phyloP scores from a whole-genome alignment of 2,888 invertebrate genomes.

The Neocrepidodera transversa region DNA sequence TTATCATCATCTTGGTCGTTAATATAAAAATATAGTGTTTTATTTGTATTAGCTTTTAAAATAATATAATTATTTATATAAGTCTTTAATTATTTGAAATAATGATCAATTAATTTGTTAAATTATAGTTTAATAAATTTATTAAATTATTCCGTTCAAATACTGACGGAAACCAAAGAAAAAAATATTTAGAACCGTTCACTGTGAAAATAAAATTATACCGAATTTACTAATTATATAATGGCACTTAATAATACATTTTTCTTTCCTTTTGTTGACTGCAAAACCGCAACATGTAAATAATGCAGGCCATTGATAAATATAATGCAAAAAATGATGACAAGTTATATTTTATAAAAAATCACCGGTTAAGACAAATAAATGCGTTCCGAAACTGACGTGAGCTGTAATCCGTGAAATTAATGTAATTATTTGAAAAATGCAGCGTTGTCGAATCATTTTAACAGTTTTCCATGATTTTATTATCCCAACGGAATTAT shows the following conservation, averaged over 20 bases:
- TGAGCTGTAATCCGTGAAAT: conserved; percentile 34
- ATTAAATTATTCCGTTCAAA: background rate
- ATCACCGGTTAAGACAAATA: conserved; percentile 37
- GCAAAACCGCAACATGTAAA: conserved; percentile 35
- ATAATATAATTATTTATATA: too few species aligned
- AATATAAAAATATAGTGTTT: too few species aligned
- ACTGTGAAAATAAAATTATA: conserved; percentile 35
- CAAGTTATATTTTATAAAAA: conserved; percentile 30
- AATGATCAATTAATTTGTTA: too few species aligned
- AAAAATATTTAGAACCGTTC: conserved; percentile 26
- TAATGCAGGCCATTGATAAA: conserved; percentile 34
- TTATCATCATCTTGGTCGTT: too few species aligned
- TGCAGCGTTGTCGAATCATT: conserved; percentile 6
- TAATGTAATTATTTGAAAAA: conserved; percentile 33
- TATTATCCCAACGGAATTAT: too few species aligned
- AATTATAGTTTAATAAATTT: too few species aligned
- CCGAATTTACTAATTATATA: conserved; percentile 33
- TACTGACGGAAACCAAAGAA: conserved; percentile 15
- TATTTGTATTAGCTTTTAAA: too few species aligned
- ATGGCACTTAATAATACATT: conserved; percentile 34
- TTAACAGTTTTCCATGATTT: background rate
- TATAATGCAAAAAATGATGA: conserved; percentile 40
- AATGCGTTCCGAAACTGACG: conserved; percentile 32
- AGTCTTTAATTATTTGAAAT: too few species aligned
- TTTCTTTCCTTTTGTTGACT: conserved; percentile 30